Percentiles rank a stretch among this genome's conserved stretches.
Evolutionary conservation across 2,797 vertebrate genomes (phyloP).

Genomic region (Syndactyla subalaris): DNA sequence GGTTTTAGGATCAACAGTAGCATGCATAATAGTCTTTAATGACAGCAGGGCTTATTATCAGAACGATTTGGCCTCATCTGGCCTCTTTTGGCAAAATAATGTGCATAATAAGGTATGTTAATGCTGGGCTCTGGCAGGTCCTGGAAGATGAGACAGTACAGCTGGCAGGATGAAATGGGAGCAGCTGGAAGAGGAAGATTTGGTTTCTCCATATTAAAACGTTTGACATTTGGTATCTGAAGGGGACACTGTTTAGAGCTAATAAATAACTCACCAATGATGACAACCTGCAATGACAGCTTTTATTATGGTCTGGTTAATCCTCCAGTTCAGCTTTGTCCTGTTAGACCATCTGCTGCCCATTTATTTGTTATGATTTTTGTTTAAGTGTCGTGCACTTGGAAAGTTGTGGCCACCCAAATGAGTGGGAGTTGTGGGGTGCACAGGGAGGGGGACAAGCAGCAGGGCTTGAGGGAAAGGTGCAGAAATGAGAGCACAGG

Average conservation of each 20-base stretch:
- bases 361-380: background rate
- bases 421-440: background rate
- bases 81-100: constrained; percentile 53
- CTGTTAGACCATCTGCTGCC: constrained; percentile 72
- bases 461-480: background rate
- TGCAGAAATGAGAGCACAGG: background rate
- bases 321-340: constrained; percentile 46
- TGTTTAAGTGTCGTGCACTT: background rate
- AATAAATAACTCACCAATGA: constrained; percentile 71
- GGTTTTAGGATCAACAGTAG: constrained; percentile 50
- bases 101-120: constrained; percentile 69
- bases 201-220: constrained; percentile 55
- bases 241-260: constrained; percentile 60
- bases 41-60: constrained; percentile 60
- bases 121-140: constrained; percentile 59
- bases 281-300: constrained; percentile 72
- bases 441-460: background rate
- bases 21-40: constrained; percentile 60
- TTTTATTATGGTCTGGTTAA: constrained; percentile 70
- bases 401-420: background rate
- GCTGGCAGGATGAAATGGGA: constrained; percentile 62
- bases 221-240: constrained; percentile 75
- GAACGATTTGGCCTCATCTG: constrained; percentile 61
- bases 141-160: constrained; percentile 57
- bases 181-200: constrained; percentile 73